Percentiles rank a stretch among this genome's conserved stretches.
Evolutionary conservation across 2,113 vertebrate genomes (phyloP).

Genomic region (Nanger granti): DNA sequence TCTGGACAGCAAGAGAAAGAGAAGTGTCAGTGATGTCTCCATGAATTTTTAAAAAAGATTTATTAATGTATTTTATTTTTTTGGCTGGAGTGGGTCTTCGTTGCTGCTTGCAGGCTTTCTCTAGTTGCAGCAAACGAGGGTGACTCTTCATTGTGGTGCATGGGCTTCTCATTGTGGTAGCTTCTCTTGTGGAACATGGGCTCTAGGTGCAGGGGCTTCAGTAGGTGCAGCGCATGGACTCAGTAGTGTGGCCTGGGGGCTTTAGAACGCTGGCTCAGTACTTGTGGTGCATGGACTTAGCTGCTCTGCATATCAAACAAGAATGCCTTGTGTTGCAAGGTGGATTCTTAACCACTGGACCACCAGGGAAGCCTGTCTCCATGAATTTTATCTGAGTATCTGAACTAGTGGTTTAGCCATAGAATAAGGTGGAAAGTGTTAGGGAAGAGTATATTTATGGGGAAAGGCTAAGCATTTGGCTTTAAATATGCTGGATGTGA

Average conservation of each 20-base stretch:
- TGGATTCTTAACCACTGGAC: not conserved
- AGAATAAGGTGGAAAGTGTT: not conserved
- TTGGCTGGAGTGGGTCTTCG: not conserved
- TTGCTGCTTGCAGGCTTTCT: not conserved
- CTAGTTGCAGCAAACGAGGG: not conserved
- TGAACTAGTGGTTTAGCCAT: not conserved
- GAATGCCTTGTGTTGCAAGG: not conserved
- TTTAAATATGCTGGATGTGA: not conserved
- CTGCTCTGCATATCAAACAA: not conserved
- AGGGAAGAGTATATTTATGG: not conserved
- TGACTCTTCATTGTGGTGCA: not conserved
- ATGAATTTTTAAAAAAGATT: not conserved
- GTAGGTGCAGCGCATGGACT: fast-evolving
- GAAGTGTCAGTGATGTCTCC: not conserved
- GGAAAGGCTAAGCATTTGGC: not conserved
- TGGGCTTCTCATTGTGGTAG: not conserved
- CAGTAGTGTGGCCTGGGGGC: not conserved
- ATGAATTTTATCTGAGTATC: not conserved
- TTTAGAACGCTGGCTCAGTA: not conserved
- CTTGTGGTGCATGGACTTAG: not conserved
- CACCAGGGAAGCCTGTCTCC: not conserved
- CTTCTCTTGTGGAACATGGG: not conserved
- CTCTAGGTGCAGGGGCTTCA: not conserved
- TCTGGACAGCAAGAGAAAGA: not conserved
- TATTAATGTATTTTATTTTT: not conserved